Conservation (phyloP, 2,797 vertebrate species). For the Chaetophractus vellerosus region DNA sequence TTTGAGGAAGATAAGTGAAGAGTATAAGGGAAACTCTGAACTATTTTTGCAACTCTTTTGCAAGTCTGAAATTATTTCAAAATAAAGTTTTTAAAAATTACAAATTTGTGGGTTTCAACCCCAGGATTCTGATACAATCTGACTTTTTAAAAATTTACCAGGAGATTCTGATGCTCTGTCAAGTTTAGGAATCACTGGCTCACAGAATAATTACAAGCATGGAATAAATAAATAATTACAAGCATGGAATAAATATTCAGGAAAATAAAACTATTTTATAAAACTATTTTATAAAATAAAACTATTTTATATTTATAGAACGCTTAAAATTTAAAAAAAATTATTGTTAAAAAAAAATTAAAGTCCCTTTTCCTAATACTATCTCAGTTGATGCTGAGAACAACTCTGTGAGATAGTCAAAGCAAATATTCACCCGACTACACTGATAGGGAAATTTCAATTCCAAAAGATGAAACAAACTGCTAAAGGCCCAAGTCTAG, state of each 20-base stretch:
- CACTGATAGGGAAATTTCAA: background rate
- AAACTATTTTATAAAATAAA: too few relatives aligned
- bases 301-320: slow-evolving; percentile 40
- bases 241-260: slow-evolving; percentile 11
- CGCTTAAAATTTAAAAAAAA: background rate
- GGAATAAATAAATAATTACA: background rate
- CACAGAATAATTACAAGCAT: background rate
- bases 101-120: background rate
- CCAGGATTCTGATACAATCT: background rate
- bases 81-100: background rate
- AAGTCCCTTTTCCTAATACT: slow-evolving; percentile 44
- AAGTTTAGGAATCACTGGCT: background rate
- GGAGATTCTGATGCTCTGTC: background rate
- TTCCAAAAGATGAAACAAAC: slow-evolving; percentile 28
- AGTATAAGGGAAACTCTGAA: slow-evolving; percentile 16
- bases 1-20: slow-evolving; percentile 55
- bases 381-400: slow-evolving; percentile 51
- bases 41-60: slow-evolving; percentile 17
- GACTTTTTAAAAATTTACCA: background rate
- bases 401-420: background rate
- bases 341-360: background rate
- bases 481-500: background rate
- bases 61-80: slow-evolving; percentile 63
- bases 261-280: slow-evolving; percentile 48
- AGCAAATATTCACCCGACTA: background rate